Base-by-base conservation (phyloP, 1,140 invertebrate species). In the Atta colombica region DNA sequence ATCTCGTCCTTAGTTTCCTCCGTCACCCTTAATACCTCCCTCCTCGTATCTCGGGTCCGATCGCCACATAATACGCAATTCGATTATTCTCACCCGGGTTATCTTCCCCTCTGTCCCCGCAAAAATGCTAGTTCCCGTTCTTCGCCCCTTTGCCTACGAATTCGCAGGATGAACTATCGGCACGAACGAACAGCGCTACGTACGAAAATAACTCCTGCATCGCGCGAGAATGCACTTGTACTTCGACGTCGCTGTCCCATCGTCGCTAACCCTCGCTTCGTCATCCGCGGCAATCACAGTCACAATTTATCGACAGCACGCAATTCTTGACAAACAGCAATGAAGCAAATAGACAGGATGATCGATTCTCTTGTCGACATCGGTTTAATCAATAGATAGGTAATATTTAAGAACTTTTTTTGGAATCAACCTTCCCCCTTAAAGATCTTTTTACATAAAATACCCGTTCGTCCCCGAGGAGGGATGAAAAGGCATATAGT, bases 1-100 rank as follows among this genome's bases (percentile, higher is more conserved):
- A 95, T 95, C 94, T 95, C 93, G 93, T 94, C 92, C 92, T 95
- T 93, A 91, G 91, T 93, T 90, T 90, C 92, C 88, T 51, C 88
- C 87, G 61, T 88, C 85, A 89, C 85, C 84, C 90, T 91, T 88
- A 82, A 81, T 88, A 90, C 87, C 69, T 61, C 39, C 69, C 39
- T 74, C 55, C 55, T 84, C 86, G 88, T 77, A 87, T 84, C 87
- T 68, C 89, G 89, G 49, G 85, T 63, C 74, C 85, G 88, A 91
- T 93, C 90, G 72, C 90, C 87, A 84, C 85, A 72, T 51, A 55
- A 89, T 60, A 49, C 58, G 25, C 71, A 25, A 58, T 86, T 68
- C 77, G 31, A 60, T 55, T 61, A 60, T 18, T 85, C 6, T 81
- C 39, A 39, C 31, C 63, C 61, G 28, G 68, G 18, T 51, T 28